Evolutionary conservation across 2,797 vertebrate species (phyloP).

Genomic region (Leucoraja ocellata): DNA sequence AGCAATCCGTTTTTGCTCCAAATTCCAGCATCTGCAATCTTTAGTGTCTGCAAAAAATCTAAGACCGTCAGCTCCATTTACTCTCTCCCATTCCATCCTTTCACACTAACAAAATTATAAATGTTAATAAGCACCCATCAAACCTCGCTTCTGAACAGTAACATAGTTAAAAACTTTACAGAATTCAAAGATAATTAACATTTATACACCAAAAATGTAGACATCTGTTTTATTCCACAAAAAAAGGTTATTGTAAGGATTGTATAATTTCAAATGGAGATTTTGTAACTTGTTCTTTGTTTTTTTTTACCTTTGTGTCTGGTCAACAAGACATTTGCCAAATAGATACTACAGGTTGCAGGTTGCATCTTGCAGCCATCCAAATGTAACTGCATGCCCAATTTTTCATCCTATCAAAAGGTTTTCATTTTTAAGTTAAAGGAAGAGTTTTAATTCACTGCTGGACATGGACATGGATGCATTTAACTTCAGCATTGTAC

Average conservation of each 20-base stretch:
- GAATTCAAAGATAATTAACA: slow-evolving; percentile 12
- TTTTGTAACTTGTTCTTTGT: not conserved
- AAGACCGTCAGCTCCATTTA: not conserved
- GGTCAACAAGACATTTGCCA: not conserved
- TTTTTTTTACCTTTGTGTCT: not conserved
- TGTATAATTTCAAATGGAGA: not conserved
- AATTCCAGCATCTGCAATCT: too few relatives aligned
- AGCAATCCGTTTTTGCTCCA: too few relatives aligned
- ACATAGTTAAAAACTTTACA: not conserved
- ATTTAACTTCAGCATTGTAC: not conserved
- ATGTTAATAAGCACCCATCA: not conserved
- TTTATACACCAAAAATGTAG: not conserved
- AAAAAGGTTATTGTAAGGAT: not conserved
- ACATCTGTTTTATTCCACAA: not conserved
- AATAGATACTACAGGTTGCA: not conserved
- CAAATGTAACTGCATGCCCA: not conserved
- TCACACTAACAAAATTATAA: not conserved
- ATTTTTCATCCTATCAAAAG: not conserved
- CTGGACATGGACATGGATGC: not conserved
- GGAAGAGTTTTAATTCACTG: not conserved
- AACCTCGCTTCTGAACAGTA: not conserved
- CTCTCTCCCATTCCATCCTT: not conserved
- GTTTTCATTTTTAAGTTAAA: not conserved
- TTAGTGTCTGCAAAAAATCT: not conserved
- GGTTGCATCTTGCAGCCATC: not conserved